Conservation (phyloP, 2,113 vertebrate species). For the Tupaia chinensis region DNA sequence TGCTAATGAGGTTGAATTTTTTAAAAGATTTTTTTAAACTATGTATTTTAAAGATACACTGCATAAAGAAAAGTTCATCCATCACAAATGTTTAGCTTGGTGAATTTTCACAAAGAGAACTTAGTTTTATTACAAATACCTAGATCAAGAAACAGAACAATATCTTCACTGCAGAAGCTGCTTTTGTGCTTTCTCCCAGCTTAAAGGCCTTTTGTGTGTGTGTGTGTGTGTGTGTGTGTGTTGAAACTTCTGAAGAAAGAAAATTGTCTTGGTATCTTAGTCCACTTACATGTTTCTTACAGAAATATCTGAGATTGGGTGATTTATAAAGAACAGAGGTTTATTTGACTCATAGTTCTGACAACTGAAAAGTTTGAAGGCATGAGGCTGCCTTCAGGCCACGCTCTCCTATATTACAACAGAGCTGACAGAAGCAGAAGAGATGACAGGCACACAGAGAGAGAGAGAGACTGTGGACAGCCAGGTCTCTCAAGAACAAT, state of each 20-base stretch:
- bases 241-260: slow-evolving; percentile 30
- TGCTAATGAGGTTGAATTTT: not conserved
- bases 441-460: too few relatives aligned
- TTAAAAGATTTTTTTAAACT: not conserved
- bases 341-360: too few relatives aligned
- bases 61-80: not conserved
- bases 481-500: too few relatives aligned
- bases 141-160: not conserved
- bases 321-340: too few relatives aligned
- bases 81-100: not conserved
- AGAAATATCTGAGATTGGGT: too few relatives aligned
- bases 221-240: not conserved
- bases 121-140: not conserved
- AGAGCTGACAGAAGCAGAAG: too few relatives aligned
- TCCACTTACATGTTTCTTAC: too few relatives aligned
- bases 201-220: not conserved
- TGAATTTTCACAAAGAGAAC: slow-evolving; percentile 1
- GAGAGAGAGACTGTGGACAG: too few relatives aligned
- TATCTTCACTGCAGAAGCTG: not conserved
- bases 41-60: not conserved
- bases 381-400: too few relatives aligned
- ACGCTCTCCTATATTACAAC: too few relatives aligned
- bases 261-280: not conserved
- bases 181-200: not conserved
- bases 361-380: too few relatives aligned